Base-by-base conservation (phyloP, 2,113 vertebrate species). In the Alligator sinensis region DNA sequence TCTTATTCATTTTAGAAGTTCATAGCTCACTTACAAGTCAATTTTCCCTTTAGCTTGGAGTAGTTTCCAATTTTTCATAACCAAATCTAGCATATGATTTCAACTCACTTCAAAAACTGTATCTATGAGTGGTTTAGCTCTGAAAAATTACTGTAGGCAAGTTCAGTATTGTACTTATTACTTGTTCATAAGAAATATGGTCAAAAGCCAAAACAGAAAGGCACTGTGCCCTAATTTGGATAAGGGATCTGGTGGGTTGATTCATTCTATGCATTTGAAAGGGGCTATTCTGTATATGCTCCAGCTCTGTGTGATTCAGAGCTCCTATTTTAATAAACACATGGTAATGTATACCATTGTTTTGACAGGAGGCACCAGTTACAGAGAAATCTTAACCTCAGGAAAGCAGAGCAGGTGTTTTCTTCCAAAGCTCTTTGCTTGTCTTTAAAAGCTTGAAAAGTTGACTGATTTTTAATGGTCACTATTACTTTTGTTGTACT, bases 321-420 rank as follows among this genome's bases (percentile, higher is more conserved):
- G 38, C 15, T 55, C 28, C 77, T 9, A 2, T 34, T 80, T 82
- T 54, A 27, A 85, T 64, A 57, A 91, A 57, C 75, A 14, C 0
- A 1, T 4, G 2, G 72, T 85, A 92, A 87, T 0, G 21, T 9
- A 30, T 4, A 2, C 66, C 19, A 2, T 1, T 90, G 77, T 84
- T 92, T 89, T 34, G 86, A 86, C 38, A 85, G 80, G 80, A 80
- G 88, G 72, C 80, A 30, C 27, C 81, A 25, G 63, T 28, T 6
- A 15, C 4, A 54, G 76, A 0, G 14, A 91, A 95, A 96, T 75
- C 22, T 18, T 74, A 91, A 66, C 88, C 62, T 54, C 34, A 63
- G 86, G 86, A 27, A 76, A 77, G 77, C 11, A 2, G 57, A 95
- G 85, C 86, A 97, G 82, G 80, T 94, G 92, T 90, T 92, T 93